Percentiles rank a stretch among this genome's conserved stretches.
These are phyloP conservation scores for Lycia hirtaria DNA, from an alignment of 2,888 invertebrate genomes.

Conservation along the genomic window DNA sequence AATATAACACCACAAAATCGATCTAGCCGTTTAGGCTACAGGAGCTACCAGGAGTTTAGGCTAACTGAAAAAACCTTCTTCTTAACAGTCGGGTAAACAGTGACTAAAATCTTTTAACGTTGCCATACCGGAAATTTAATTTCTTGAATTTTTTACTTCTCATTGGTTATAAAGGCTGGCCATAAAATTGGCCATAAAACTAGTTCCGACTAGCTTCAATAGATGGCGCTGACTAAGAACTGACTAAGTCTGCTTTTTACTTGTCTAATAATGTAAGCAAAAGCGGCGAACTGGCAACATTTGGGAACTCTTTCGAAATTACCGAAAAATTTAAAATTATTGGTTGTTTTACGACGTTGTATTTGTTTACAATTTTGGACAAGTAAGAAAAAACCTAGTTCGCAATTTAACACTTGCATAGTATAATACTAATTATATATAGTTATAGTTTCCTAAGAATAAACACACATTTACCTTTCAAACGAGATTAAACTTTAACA, in stretches of 20 bases:
- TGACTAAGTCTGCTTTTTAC: too few species aligned
- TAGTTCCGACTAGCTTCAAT: constrained; percentile 6
- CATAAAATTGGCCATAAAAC: neutral
- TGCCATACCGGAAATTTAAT: neutral
- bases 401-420: neutral
- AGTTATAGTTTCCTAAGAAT: neutral
- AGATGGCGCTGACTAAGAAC: constrained; percentile 3
- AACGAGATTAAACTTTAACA: neutral
- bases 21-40: too few species aligned
- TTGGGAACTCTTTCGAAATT: too few species aligned
- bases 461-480: neutral
- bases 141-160: neutral
- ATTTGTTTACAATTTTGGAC: too few species aligned
- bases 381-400: neutral
- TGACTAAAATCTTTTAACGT: neutral
- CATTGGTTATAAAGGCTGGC: neutral
- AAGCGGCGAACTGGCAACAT: too few species aligned
- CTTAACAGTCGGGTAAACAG: neutral
- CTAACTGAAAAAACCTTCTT: too few species aligned
- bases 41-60: too few species aligned
- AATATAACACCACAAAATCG: too few species aligned
- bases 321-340: too few species aligned
- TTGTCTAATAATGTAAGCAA: too few species aligned
- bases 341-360: too few species aligned
- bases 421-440: neutral